Evolutionary conservation across 2,888 invertebrate genomes (phyloP).

Genomic region (Hydrotaea diabolus): DNA sequence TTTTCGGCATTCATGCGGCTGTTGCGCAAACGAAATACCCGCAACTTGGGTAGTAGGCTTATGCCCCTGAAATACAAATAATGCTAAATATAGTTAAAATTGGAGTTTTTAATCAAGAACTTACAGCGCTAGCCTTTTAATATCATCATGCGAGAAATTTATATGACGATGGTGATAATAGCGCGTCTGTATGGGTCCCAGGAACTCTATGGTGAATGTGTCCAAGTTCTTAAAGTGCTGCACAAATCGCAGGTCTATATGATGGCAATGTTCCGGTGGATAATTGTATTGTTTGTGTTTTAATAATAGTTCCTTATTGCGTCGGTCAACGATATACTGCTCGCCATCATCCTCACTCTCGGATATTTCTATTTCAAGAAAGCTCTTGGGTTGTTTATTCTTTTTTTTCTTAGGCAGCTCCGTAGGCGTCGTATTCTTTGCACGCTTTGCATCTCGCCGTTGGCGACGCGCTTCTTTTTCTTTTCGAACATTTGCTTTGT

Average conservation of each 20-base stretch:
- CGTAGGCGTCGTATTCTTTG: slow-evolving; percentile 34
- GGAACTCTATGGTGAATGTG: slow-evolving; percentile 74
- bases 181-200: slow-evolving; percentile 71
- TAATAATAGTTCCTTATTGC: slow-evolving; percentile 70
- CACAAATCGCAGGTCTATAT: slow-evolving; percentile 74
- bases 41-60: slow-evolving; percentile 66
- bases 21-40: slow-evolving; percentile 74
- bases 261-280: slow-evolving; percentile 75
- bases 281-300: slow-evolving; percentile 69
- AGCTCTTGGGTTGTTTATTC: slow-evolving; percentile 43
- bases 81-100: background rate
- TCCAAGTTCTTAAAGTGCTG: slow-evolving; percentile 71
- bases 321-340: slow-evolving; percentile 67
- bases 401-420: slow-evolving; percentile 39
- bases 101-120: slow-evolving; percentile 24
- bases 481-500: slow-evolving; percentile 30
- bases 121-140: slow-evolving; percentile 72
- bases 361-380: slow-evolving; percentile 70
- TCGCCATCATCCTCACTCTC: slow-evolving; percentile 71
- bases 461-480: slow-evolving; percentile 27
- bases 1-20: slow-evolving; percentile 75
- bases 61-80: slow-evolving; percentile 69
- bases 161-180: slow-evolving; percentile 73
- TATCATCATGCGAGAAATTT: slow-evolving; percentile 75
- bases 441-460: slow-evolving; percentile 36